Percentiles rank a stretch among this genome's conserved stretches.
These are phyloP conservation scores for Napeogenes sylphis DNA, from an alignment of 2,888 invertebrate species.

Conservation along the genomic window DNA sequence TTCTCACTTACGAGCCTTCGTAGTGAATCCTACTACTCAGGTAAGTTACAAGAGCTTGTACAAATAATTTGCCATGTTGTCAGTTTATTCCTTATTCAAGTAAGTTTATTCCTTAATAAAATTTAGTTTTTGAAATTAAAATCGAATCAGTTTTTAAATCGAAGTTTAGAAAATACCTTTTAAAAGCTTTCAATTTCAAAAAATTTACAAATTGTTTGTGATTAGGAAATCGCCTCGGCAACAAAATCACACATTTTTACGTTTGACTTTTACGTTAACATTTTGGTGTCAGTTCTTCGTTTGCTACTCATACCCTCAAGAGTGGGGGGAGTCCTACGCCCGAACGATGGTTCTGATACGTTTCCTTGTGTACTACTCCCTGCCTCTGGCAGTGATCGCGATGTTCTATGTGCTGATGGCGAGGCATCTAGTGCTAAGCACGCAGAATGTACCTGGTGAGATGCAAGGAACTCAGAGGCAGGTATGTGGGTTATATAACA, in stretches of 20 bases:
- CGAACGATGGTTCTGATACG: slow-evolving; percentile 80
- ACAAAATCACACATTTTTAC: too few relatives aligned
- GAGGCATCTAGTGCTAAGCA: slow-evolving; percentile 87
- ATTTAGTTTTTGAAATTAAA: too few relatives aligned
- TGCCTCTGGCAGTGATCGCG: slow-evolving; percentile 90
- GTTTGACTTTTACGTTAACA: not conserved
- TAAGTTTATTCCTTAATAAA: too few relatives aligned
- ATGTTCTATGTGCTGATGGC: slow-evolving; percentile 95
- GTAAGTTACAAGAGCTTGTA: slow-evolving; percentile 41
- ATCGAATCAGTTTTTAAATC: too few relatives aligned
- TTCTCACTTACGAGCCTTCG: slow-evolving; percentile 78
- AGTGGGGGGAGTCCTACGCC: slow-evolving; percentile 82
- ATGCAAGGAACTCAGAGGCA: slow-evolving; percentile 84
- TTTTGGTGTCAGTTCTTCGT: slow-evolving; percentile 69
- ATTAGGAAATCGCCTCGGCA: too few relatives aligned
- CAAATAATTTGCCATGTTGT: too few relatives aligned
- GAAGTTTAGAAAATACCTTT: too few relatives aligned
- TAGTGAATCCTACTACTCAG: slow-evolving; percentile 74
- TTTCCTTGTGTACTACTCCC: slow-evolving; percentile 88
- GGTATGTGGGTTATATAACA: slow-evolving; percentile 41
- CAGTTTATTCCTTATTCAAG: too few relatives aligned
- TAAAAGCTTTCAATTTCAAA: too few relatives aligned
- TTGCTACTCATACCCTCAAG: slow-evolving; percentile 86
- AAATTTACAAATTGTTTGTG: too few relatives aligned
- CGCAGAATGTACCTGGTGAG: slow-evolving; percentile 89